A percentile compares a stretch with the other conserved stretches of the same genome.
Conservation (phyloP, 2,113 vertebrate species). For the Neogale vison region DNA sequence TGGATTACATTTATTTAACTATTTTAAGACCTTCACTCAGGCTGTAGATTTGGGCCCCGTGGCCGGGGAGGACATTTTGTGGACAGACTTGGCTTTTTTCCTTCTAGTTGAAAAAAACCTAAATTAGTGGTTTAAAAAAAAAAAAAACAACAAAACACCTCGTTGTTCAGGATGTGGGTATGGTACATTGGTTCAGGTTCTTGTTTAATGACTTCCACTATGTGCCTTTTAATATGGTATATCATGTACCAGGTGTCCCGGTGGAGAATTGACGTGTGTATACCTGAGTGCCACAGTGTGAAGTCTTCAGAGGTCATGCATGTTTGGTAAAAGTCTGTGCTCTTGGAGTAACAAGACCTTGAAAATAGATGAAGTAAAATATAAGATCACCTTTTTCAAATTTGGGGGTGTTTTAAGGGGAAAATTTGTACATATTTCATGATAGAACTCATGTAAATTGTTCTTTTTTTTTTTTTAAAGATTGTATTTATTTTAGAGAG, state of each 20-base stretch:
- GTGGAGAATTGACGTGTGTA: conserved; percentile 18
- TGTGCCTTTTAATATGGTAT: conserved; percentile 60
- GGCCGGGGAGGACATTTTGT: conserved; percentile 66
- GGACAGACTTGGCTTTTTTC: neutral
- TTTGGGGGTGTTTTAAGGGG: neutral
- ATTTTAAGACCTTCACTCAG: conserved; percentile 8
- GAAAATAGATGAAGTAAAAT: conserved; percentile 34
- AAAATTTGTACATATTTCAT: neutral
- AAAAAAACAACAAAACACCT: neutral
- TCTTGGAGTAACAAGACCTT: conserved; percentile 45
- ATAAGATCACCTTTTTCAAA: conserved; percentile 40
- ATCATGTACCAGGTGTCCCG: conserved; percentile 41
- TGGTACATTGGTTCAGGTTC: conserved; percentile 19
- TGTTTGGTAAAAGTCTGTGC: conserved; percentile 60
- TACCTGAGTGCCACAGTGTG: neutral
- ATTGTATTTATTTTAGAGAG: neutral
- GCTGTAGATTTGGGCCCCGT: neutral
- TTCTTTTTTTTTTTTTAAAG: neutral
- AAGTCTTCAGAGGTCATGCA: conserved; percentile 42
- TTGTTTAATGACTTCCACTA: conserved; percentile 58
- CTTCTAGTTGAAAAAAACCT: conserved; percentile 31
- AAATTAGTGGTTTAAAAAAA: neutral
- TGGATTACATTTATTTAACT: conserved; percentile 20
- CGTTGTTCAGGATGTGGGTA: conserved; percentile 60
- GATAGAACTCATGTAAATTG: neutral